Evolutionary conservation across 2,888 invertebrate genomes (phyloP).

Genomic region (Podotricha telesiphe): DNA sequence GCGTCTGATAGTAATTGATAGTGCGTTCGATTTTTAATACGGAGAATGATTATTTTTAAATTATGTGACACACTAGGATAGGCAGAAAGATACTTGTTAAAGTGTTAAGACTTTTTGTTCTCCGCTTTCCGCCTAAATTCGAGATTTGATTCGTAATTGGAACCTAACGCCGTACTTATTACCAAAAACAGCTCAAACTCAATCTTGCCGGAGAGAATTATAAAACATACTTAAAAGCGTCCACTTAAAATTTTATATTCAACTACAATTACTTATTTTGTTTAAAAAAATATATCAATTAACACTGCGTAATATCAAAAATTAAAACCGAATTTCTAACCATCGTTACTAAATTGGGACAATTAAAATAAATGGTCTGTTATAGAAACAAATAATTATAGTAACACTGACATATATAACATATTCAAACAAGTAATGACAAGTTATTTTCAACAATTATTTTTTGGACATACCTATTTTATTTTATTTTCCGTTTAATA

Average conservation of each 20-base stretch:
- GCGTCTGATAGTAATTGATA: too few species aligned
- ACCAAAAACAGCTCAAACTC: too few species aligned
- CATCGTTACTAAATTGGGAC: slow-evolving; percentile 31
- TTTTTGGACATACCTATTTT: slow-evolving; percentile 9
- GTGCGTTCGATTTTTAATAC: too few species aligned
- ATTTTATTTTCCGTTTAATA: background rate
- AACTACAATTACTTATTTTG: background rate
- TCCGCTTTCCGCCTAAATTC: too few species aligned
- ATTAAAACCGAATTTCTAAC: slow-evolving; percentile 30
- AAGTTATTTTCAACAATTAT: slow-evolving; percentile 23
- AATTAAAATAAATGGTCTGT: slow-evolving; percentile 39
- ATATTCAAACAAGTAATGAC: slow-evolving; percentile 29
- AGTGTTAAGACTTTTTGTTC: too few species aligned
- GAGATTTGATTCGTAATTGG: too few species aligned
- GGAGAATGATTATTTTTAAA: too few species aligned
- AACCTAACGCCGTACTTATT: background rate
- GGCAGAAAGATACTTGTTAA: too few species aligned
- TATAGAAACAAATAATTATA: slow-evolving; percentile 40
- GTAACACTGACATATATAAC: slow-evolving; percentile 39
- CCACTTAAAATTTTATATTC: background rate
- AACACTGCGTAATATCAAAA: slow-evolving; percentile 15
- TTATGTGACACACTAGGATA: too few species aligned
- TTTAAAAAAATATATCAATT: background rate
- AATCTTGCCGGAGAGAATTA: too few species aligned
- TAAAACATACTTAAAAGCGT: too few species aligned